Base-by-base conservation (phyloP, 1,140 invertebrate genomes). In the Pachyrhynchus sulphureomaculatus region DNA sequence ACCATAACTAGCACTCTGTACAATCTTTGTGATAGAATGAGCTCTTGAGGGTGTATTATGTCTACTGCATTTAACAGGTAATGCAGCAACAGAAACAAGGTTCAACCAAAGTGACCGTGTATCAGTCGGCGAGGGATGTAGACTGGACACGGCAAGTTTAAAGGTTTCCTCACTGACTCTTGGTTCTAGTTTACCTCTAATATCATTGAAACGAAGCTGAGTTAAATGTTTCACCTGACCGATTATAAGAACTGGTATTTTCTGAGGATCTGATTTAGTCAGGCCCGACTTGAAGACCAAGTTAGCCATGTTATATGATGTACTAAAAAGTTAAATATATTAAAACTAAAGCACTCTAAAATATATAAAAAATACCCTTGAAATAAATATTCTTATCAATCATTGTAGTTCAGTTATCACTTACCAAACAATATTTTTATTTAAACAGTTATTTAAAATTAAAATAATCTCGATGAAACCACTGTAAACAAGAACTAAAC, bases 31-130 rank as follows among this genome's bases (percentile, higher is more conserved):
- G 3, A 95, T 78, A 3, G 88, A 82, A 75, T 93, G 90, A 1
- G 86, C 80, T 44, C 89, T 78, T 0, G 91, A 88, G 0, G 88
- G 86, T 4, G 91, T 87, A 68, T 93, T 91, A 76, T 94, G 89
- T 4, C 92, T 81, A 45, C 89, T 91, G 65, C 88, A 86, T 65
- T 88, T 88, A 5, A 83, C 73, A 0, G 91, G 91, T 26, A 95
- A 77, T 1, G 87, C 83, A 2, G 89, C 89, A 5, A 94, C 66
- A 0, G 85, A 83, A 0, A 86, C 90, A 29, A 82, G 81, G 70
- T 90, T 89, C 21, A 93, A 78, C 80, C 90, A 93, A 26, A 94
- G 75, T 26, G 91, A 85, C 64, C 84, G 86, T 2, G 82, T 81
- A 66, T 93, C 91, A 4, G 87, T 90, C 0, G 87, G 84, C 0